Evolutionary conservation across 2,888 invertebrate species (phyloP).

Genomic region (Rhopalosiphum nymphaeae): DNA sequence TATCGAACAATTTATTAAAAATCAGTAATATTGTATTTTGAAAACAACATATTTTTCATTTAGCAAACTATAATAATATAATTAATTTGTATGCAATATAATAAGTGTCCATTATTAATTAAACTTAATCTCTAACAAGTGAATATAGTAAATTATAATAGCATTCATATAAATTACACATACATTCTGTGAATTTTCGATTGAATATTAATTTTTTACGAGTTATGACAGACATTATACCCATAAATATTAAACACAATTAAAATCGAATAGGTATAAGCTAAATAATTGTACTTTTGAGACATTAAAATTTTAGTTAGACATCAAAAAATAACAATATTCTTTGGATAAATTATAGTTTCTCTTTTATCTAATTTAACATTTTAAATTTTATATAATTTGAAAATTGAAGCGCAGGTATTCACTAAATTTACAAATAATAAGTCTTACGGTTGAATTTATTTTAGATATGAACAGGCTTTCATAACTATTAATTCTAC

Average conservation of each 20-base stretch:
- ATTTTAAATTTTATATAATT: neutral
- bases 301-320: neutral
- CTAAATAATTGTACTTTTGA: neutral
- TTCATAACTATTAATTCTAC: neutral
- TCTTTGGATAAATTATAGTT: neutral
- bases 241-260: neutral
- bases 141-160: neutral
- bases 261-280: neutral
- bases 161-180: neutral
- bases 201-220: neutral
- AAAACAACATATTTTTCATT: neutral
- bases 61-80: neutral
- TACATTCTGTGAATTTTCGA: neutral
- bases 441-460: neutral
- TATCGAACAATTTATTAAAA: neutral
- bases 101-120: neutral
- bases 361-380: neutral
- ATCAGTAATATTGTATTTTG: neutral
- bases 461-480: neutral
- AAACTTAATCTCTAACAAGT: neutral
- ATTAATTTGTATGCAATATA: neutral
- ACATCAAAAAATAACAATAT: neutral
- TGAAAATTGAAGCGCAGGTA: neutral
- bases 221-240: neutral
- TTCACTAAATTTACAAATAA: neutral